These are phyloP conservation scores for Ploceus nigricollis DNA, from an alignment of 2,113 vertebrate species.

Conservation along the genomic window DNA sequence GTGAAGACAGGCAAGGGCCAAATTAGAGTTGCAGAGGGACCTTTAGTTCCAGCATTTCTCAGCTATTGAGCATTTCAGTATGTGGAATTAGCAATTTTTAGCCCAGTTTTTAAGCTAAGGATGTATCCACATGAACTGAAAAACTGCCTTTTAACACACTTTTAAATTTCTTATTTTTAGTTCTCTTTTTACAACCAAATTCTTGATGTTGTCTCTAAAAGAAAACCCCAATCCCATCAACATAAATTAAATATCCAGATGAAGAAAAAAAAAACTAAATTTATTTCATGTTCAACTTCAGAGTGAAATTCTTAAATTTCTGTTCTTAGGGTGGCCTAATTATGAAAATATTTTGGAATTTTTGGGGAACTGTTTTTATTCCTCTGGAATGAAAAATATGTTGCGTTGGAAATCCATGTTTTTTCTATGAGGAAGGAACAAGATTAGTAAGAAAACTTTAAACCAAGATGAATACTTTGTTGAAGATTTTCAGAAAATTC, in stretches of 20 bases:
- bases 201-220: not conserved
- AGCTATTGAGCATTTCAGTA: not conserved
- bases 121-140: not conserved
- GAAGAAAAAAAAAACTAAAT: not conserved
- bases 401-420: rapidly evolving
- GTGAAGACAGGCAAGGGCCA: not conserved
- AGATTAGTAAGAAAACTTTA: not conserved
- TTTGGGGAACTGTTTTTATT: not conserved
- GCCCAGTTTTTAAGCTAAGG: not conserved
- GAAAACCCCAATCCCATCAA: not conserved
- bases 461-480: not conserved
- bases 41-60: not conserved
- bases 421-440: not conserved
- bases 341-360: not conserved
- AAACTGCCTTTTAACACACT: not conserved
- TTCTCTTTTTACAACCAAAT: not conserved
- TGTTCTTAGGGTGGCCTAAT: not conserved
- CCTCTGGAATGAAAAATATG: not conserved
- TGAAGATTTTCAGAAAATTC: not conserved
- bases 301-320: not conserved
- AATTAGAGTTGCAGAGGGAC: constrained; percentile 1
- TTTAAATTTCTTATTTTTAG: not conserved
- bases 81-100: not conserved
- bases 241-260: not conserved
- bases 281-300: not conserved